A percentile compares a stretch with the other conserved stretches of the same genome.
Conservation (phyloP, 1,140 invertebrate species). For the Gonatopus flavifemur region DNA sequence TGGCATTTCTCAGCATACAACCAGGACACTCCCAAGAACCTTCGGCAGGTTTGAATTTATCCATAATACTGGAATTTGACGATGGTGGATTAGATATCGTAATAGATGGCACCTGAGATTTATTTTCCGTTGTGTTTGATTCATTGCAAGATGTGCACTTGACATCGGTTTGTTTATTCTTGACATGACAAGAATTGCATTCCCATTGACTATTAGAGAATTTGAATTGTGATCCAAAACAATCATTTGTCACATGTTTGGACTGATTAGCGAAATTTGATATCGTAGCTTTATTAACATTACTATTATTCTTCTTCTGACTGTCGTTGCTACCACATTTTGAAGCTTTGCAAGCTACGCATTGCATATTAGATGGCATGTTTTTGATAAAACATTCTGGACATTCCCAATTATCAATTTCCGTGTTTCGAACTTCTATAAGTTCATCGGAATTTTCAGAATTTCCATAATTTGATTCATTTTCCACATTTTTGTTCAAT, state of each 20-base stretch:
- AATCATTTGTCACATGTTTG: conserved; percentile 14
- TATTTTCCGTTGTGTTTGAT: conserved; percentile 55
- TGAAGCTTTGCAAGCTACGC: conserved; percentile 45
- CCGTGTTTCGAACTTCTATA: neutral
- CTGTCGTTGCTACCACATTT: too few species aligned
- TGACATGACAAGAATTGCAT: conserved; percentile 67
- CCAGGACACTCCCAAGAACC: conserved; percentile 67
- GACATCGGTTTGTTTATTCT: conserved; percentile 60
- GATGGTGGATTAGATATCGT: neutral
- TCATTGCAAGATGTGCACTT: conserved; percentile 69
- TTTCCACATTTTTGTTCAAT: conserved; percentile 27
- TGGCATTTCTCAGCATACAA: conserved; percentile 68
- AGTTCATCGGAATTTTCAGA: too few species aligned
- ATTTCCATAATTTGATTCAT: too few species aligned
- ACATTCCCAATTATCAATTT: conserved; percentile 59
- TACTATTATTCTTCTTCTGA: too few species aligned
- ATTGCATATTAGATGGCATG: conserved; percentile 33
- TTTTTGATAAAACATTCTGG: conserved; percentile 52
- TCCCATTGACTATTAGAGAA: conserved; percentile 63
- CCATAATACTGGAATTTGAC: conserved; percentile 37
- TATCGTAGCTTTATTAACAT: conserved; percentile 13
- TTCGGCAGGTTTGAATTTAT: conserved; percentile 50
- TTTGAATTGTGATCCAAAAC: conserved; percentile 63
- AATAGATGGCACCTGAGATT: neutral
- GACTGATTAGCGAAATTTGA: conserved; percentile 1